Conservation (phyloP, 1,140 invertebrate species). For the Brachionus rotundiformis region DNA sequence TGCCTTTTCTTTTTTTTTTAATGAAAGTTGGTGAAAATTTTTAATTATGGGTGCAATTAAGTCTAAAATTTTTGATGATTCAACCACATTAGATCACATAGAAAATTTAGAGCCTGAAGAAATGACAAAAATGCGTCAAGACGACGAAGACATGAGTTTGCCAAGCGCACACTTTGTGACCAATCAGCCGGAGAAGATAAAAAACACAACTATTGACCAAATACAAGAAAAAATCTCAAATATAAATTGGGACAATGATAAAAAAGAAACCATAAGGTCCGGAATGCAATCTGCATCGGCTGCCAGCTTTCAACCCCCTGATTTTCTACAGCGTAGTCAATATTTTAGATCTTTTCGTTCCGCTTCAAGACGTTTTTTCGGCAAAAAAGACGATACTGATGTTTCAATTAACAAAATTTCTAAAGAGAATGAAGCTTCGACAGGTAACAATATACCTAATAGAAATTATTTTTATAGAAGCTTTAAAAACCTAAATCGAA, state of each 20-base stretch:
- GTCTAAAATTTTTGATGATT: conserved; percentile 40
- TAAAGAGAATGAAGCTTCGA: not conserved
- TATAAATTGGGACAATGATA: not conserved
- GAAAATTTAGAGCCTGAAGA: not conserved
- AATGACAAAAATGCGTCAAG: not conserved
- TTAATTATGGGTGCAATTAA: conserved; percentile 48
- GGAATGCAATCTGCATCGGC: conserved; percentile 28
- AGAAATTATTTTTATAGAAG: conserved; percentile 46
- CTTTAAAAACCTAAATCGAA: conserved; percentile 39
- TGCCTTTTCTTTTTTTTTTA: conserved; percentile 8
- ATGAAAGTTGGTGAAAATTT: not conserved
- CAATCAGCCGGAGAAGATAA: conserved; percentile 6
- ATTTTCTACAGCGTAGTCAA: conserved; percentile 26
- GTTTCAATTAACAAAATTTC: not conserved
- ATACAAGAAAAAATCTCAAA: not conserved
- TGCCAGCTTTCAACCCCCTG: conserved; percentile 33
- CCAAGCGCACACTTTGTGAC: not conserved
- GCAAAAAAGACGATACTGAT: conserved; percentile 14
- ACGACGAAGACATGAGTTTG: not conserved
- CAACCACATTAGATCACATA: conserved; percentile 36
- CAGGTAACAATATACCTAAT: conserved; percentile 10
- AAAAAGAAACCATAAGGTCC: not conserved
- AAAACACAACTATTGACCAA: not conserved
- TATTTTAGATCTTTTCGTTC: conserved; percentile 52
- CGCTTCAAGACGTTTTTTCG: conserved; percentile 47